Evolutionary conservation across 2,113 vertebrate genomes (phyloP), one percentile per base, ranked within the genome.

Genomic region (Octodon degus): DNA sequence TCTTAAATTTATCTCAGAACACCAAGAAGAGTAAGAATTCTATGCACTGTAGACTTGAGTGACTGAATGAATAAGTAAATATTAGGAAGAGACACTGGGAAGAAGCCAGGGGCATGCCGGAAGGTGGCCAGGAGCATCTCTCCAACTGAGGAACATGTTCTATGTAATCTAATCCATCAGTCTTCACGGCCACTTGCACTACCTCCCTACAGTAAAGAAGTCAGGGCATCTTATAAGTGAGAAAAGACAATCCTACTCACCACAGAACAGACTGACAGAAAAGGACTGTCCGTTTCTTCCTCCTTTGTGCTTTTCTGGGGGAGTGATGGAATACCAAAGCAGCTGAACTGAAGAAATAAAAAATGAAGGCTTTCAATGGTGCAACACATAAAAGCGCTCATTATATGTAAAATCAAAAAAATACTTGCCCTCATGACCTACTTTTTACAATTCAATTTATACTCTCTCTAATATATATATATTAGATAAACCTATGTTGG

Each of bases 201-300:
- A 72, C 34, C 25, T 32, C 63, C 40, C 37, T 50, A 55, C 19
- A 30, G 10, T 37, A 27, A 27, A 95, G 37, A 93, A 91, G 70
- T 72, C 47, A 47, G 50, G 32, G 1, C 22, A 72, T 70, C 43
- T 86, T 47, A 62, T 50, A 86, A 89, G 70, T 86, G 24, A 95
- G 53, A 92, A n/a, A 91, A 93, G n/a, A 65, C 37, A 76, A 5
- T 65, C 22, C 63, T 53, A 83, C 80, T 96, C 60, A 92, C 85
- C 86, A 86, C 70, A 43, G 40, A 90, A 90, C 81, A 96, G 76
- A 92, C 74, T 83, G 30, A 20, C 43, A 94, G 70, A 67, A 72
- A 80, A 80, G 5, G 0, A 60, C 19, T 55, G 68, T 16, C 30
- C 76, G 79, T 88, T 55, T n/a, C 63, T 95, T 90, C 40, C 30